Conservation (phyloP, 2,888 invertebrate genomes). For the Corythucha ciliata region DNA sequence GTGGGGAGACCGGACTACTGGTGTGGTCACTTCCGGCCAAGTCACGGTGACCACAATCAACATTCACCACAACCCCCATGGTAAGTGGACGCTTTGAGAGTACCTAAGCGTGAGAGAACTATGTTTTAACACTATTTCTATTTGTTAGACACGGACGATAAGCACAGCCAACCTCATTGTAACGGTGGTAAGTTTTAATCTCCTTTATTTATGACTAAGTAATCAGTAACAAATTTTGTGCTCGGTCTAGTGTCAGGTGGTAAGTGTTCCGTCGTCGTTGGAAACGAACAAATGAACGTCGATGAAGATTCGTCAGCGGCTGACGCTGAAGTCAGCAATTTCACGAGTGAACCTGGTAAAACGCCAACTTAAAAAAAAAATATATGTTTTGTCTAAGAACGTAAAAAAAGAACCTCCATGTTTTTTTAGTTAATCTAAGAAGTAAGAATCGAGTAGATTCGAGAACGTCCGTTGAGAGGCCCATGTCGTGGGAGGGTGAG, state of each 20-base stretch:
- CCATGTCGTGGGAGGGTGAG: constrained; percentile 94
- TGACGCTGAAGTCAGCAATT: constrained; percentile 71
- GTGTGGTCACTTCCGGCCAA: constrained; percentile 36
- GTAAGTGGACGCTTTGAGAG: constrained; percentile 11
- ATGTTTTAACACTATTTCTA: not conserved
- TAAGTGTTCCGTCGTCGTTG: constrained; percentile 34
- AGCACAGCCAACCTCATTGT: constrained; percentile 28
- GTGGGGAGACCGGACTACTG: constrained; percentile 16
- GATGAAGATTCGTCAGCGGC: constrained; percentile 55
- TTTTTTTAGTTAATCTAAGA: constrained; percentile 51
- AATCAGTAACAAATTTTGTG: no score
- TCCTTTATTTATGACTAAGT: no score
- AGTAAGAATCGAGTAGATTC: constrained; percentile 50
- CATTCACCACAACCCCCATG: constrained; percentile 29
- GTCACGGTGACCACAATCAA: constrained; percentile 36
- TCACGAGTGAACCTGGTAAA: constrained; percentile 43
- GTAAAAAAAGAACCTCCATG: not conserved
- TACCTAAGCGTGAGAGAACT: not conserved
- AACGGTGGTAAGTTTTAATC: no score
- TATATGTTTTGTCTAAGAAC: not conserved
- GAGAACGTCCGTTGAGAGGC: constrained; percentile 45
- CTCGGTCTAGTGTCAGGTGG: constrained; percentile 32
- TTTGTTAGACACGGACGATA: constrained; percentile 29
- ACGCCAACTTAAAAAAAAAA: constrained; percentile 24
- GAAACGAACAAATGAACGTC: constrained; percentile 34